These are phyloP conservation scores for Dastarcus helophoroides DNA, from an alignment of 2,888 invertebrate species.

Conservation along the genomic window DNA sequence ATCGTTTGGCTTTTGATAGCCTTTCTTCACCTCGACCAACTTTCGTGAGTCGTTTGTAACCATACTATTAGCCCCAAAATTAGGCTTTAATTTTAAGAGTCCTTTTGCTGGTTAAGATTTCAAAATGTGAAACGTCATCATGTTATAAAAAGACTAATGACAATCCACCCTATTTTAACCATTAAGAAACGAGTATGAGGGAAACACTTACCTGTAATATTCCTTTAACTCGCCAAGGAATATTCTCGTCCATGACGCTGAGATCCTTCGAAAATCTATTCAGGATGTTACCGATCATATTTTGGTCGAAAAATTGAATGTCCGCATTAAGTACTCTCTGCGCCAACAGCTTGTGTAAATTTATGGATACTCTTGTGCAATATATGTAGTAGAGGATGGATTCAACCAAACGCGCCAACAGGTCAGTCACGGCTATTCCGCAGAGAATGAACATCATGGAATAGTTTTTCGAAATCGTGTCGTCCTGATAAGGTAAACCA, in stretches of 20 bases:
- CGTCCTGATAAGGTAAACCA: conserved; percentile 3
- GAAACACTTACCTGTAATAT: no score
- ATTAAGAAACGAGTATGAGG: no score
- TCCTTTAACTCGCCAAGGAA: conserved; percentile 24
- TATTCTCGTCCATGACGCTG: conserved; percentile 23
- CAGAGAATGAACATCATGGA: conserved; percentile 4
- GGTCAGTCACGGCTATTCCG: conserved; percentile 23
- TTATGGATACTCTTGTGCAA: conserved; percentile 8
- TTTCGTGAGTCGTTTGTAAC: no score
- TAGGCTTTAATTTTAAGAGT: no score
- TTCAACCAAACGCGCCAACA: conserved; percentile 11
- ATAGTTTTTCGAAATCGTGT: neutral
- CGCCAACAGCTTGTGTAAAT: conserved; percentile 8
- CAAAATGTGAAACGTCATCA: no score
- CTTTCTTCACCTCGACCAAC: no score
- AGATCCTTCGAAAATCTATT: conserved; percentile 11
- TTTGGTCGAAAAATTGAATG: conserved; percentile 10
- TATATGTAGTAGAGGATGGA: conserved; percentile 8
- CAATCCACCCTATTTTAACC: no score
- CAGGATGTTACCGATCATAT: conserved; percentile 11
- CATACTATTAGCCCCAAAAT: no score
- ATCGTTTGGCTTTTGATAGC: no score
- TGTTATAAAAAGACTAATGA: no score
- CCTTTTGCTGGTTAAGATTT: no score
- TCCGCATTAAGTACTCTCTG: conserved; percentile 7